These are phyloP conservation scores for Erynnis tages DNA, from an alignment of 2,888 invertebrate genomes.

Conservation along the genomic window DNA sequence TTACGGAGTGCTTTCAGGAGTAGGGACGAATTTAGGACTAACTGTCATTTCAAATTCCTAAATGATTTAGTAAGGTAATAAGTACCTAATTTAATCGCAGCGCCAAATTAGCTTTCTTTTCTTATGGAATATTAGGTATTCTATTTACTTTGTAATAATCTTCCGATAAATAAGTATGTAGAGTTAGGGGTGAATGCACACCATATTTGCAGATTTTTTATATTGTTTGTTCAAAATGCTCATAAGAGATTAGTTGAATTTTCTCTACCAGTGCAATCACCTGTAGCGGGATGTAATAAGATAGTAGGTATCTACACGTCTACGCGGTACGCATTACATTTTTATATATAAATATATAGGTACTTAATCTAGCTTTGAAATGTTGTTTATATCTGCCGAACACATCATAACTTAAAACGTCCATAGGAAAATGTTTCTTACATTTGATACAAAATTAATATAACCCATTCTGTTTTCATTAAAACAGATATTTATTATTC, in stretches of 20 bases:
- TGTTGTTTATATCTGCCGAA: not conserved
- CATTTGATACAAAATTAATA: slow-evolving; percentile 3
- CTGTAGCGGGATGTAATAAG: too few relatives aligned
- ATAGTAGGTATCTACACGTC: too few relatives aligned
- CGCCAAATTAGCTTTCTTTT: not conserved
- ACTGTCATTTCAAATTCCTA: slow-evolving; percentile 32
- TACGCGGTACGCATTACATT: too few relatives aligned
- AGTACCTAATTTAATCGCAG: slow-evolving; percentile 6
- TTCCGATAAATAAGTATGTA: too few relatives aligned
- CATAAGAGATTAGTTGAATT: too few relatives aligned
- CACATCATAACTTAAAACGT: too few relatives aligned
- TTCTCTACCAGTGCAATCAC: too few relatives aligned
- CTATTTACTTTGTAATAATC: too few relatives aligned
- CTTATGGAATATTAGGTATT: not conserved
- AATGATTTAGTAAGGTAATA: slow-evolving; percentile 35
- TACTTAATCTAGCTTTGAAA: not conserved
- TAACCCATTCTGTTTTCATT: not conserved
- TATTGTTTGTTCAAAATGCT: too few relatives aligned
- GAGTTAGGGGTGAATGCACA: too few relatives aligned
- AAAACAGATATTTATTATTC: not conserved
- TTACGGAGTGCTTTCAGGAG: not conserved
- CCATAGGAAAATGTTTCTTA: not conserved
- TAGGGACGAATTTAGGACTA: slow-evolving; percentile 34
- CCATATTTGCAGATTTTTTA: too few relatives aligned
- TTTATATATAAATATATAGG: too few relatives aligned